Base-by-base conservation (phyloP, 2,888 invertebrate genomes). In the Plutella xylostella region DNA sequence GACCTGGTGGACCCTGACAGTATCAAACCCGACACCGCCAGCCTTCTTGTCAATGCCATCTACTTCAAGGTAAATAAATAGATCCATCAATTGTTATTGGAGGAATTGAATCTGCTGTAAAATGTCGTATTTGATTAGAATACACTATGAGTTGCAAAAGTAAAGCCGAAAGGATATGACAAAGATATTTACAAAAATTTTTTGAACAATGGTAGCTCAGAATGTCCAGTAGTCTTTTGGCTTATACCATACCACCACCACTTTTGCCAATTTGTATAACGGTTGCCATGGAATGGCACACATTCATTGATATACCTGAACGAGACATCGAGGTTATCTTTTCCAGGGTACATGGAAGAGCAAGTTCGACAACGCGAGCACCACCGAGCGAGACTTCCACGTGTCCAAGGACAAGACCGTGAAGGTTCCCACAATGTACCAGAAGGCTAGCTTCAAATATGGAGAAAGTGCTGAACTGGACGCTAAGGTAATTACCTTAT, bases 31-130 rank as follows among this genome's bases (percentile, higher is more conserved):
- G 49, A 60, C 0, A 92, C 93, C 0, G 77, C 86, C 34, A 73
- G 91, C 50, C 86, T 95, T 1, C 84, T 96, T 6, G 88, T 93
- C 1, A 96, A 94, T 66, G 94, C 94, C 0, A 87, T 96, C 37
- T 93, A 94, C 64, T 96, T 96, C 73, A 94, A 94, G 79, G 87
- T 86, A 58, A 50, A 17, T 22, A 25, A 31, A 33, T 14, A 4
- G 3, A 33, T 9, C 7, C 14, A 15, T 14, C 14, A 9, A 15
- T 6, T 9, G 5, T 22, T 22, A 31, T n/a, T 4, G 14, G 31
- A n/a, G 31, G 9, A 4, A 4, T n/a, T n/a, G n/a, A n/a, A n/a
- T n/a, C n/a, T n/a, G n/a, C n/a, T n/a, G n/a, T n/a, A n/a, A n/a
- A n/a, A n/a, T n/a, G n/a, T n/a, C n/a, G n/a, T n/a, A n/a, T n/a